Conservation (phyloP, 30 jellyfish, hydroid and myxozoan species). For the Mastigias papua region DNA sequence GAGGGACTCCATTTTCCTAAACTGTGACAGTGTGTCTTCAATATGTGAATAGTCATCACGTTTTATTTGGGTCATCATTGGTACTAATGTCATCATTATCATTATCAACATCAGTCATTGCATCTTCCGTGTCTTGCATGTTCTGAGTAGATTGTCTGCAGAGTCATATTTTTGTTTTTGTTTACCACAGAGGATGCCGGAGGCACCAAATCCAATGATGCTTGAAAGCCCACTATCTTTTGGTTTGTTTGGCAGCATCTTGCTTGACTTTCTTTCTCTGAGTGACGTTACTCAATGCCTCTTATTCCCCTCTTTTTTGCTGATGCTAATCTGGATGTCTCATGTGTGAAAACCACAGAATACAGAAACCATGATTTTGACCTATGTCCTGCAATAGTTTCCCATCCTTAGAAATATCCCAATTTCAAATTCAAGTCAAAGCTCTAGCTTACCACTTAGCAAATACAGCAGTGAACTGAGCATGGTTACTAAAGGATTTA, state of each 20-base stretch:
- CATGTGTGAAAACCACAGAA: constrained; percentile 4
- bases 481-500: constrained; percentile 12
- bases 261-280: constrained; percentile 34
- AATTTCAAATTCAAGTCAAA: background rate
- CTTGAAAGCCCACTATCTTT: constrained; percentile 5
- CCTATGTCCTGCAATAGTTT: background rate
- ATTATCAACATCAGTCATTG: constrained; percentile 46
- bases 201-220: constrained; percentile 34
- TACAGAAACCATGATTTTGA: constrained; percentile 3
- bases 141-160: constrained; percentile 16
- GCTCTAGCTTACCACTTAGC: constrained; percentile 25
- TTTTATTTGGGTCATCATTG: constrained; percentile 19
- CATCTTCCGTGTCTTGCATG: constrained; percentile 36
- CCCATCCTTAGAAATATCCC: background rate
- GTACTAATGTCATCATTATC: constrained; percentile 32
- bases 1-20: constrained; percentile 47
- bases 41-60: constrained; percentile 7
- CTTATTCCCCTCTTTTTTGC: constrained; percentile 8
- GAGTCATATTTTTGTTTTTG: constrained; percentile 38
- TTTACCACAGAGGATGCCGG: constrained; percentile 34
- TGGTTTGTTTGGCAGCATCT: constrained; percentile 13
- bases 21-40: constrained; percentile 36
- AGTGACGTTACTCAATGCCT: constrained; percentile 15
- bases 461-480: constrained; percentile 23
- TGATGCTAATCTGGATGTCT: constrained; percentile 33